These are phyloP conservation scores for Colius striatus DNA, from an alignment of 2,113 vertebrate genomes.

Conservation along the genomic window DNA sequence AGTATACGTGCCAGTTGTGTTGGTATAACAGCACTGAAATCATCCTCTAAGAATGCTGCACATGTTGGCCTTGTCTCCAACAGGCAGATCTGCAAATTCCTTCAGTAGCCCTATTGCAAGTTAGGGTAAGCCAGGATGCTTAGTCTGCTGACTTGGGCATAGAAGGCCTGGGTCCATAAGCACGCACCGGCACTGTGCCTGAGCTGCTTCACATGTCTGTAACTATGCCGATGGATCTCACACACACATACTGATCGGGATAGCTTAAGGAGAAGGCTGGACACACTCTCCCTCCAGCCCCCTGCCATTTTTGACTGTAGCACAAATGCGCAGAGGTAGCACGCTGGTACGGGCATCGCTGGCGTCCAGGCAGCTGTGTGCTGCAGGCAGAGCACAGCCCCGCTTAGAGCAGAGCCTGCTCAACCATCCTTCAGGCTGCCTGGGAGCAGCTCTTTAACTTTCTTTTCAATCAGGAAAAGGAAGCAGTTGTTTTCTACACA, in stretches of 20 bases:
- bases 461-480: background rate
- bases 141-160: background rate
- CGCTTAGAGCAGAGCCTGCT: background rate
- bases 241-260: background rate
- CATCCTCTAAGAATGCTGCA: background rate
- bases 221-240: background rate
- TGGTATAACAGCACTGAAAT: background rate
- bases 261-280: background rate
- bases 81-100: background rate
- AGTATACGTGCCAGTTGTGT: background rate
- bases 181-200: rapidly evolving
- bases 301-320: background rate
- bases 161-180: background rate
- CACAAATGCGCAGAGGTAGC: background rate
- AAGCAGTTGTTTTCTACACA: conserved; percentile 28
- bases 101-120: background rate
- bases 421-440: background rate
- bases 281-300: rapidly evolving
- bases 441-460: conserved; percentile 4
- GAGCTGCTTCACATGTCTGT: background rate
- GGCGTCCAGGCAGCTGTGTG: background rate
- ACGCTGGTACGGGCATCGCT: background rate
- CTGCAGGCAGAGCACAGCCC: background rate
- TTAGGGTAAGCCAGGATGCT: background rate
- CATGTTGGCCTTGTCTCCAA: background rate